A percentile compares a stretch with the other conserved stretches of the same genome.
phyloP scores from a whole-genome alignment of 2,888 invertebrate genomes.

The Sminthurides aquaticus region DNA sequence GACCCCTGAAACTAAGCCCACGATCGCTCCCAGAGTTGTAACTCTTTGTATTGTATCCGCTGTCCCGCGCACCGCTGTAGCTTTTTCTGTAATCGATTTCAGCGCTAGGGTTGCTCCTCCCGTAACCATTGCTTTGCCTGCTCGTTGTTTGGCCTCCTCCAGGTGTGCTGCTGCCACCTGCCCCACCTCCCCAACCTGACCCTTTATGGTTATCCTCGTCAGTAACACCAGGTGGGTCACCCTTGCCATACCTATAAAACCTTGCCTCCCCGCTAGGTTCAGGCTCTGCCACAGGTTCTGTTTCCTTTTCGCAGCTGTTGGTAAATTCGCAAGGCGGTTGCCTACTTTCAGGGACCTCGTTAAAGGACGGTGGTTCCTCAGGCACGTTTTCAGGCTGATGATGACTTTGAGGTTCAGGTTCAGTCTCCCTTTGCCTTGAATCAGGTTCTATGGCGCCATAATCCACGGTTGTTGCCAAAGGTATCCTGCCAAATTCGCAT shows the following conservation, averaged over 20 bases:
- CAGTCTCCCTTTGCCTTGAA: background rate
- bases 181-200: background rate
- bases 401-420: background rate
- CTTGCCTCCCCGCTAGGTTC: background rate
- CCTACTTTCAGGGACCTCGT: background rate
- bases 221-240: background rate
- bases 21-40: too few relatives aligned
- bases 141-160: too few relatives aligned
- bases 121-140: background rate
- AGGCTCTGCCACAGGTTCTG: background rate
- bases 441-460: background rate
- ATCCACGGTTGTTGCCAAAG: slow-evolving; percentile 1
- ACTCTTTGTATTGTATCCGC: too few relatives aligned
- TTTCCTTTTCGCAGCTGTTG: slow-evolving; percentile 1
- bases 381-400: background rate
- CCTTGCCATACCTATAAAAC: slow-evolving; percentile 1
- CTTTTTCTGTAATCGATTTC: too few relatives aligned
- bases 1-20: too few relatives aligned
- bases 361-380: background rate
- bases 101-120: too few relatives aligned
- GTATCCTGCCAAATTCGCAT: slow-evolving; percentile 6
- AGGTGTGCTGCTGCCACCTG: too few relatives aligned
- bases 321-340: background rate
- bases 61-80: too few relatives aligned
- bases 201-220: background rate